Evolutionary conservation across 2,113 vertebrate species (phyloP), one percentile per base, ranked within the genome.

Genomic region (Ciconia boyciana): DNA sequence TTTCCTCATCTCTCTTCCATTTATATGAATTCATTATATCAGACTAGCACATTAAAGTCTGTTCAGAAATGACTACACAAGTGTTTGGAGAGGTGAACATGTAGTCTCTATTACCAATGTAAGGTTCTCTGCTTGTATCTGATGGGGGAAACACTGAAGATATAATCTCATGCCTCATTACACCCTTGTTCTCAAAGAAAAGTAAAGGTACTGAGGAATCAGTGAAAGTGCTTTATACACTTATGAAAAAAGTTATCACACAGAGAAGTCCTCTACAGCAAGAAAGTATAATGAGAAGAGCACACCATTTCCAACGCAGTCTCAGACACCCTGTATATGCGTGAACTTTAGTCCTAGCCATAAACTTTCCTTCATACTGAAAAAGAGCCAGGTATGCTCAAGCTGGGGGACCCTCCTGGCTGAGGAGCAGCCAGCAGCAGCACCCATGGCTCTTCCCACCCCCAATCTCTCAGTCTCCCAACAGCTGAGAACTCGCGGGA

Each of bases 241-340:
- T 74, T 8, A 25, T 0, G 2, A 31, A 61, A 43, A 44, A 58
- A 72, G 70, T 58, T 55, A 64, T 1, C 22, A 17, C 29, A 10
- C 25, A 6, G 3, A 44, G 3, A 44, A 78, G 16, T 22, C 18
- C 43, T 54, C 11, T 49, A 55, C 58, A 68, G 66, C 48, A 55
- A 69, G 22, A 32, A 65, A 64, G 5, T 5, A 9, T 4, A 29
- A 36, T 0, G 11, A 62, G 17, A 74, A n/a, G 1, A 13, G 22
- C 12, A 5, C 12, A 9, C 4, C 10, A 6, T 32, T 51, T 51
- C 68, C 41, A 61, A 22, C 31, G 28, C 24, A 7, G 29, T 3
- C n/a, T 60, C 54, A 32, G 9, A 36, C 39, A 62, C 2, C 6
- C 39, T 12, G 12, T 7, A 16, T 0, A 7, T 0, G 0, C 0